Percentiles rank a stretch among this genome's conserved stretches.
Evolutionary conservation across 2,797 vertebrate genomes (phyloP).

Genomic region (Hypotaenidia philippensis): DNA sequence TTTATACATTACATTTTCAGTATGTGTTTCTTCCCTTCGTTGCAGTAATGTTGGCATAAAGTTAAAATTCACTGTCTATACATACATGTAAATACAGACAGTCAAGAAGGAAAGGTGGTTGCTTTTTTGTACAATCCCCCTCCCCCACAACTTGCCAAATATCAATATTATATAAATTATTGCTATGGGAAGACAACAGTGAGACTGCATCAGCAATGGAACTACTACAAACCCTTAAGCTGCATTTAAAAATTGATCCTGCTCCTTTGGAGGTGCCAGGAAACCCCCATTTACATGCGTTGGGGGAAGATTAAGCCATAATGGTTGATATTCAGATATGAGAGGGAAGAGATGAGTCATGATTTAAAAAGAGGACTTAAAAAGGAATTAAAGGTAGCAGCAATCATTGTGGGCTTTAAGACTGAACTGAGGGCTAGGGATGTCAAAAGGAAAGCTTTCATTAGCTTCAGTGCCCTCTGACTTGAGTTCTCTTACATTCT

Average conservation of each 20-base stretch:
- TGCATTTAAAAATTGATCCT: background rate
- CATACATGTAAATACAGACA: background rate
- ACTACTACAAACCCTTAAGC: background rate
- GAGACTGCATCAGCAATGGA: background rate
- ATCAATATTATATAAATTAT: background rate
- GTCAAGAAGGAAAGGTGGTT: background rate
- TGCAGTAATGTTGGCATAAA: background rate
- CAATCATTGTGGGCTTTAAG: slow-evolving; percentile 23
- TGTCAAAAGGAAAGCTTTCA: slow-evolving; percentile 48
- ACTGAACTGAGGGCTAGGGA: background rate
- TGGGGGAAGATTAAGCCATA: background rate
- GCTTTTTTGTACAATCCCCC: background rate
- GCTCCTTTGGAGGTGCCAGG: background rate
- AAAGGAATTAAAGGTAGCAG: slow-evolving; percentile 52
- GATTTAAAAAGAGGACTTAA: slow-evolving; percentile 24
- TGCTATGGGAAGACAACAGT: background rate
- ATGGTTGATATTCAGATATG: background rate
- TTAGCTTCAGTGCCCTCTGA: slow-evolving; percentile 42
- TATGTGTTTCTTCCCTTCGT: background rate
- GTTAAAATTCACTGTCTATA: background rate
- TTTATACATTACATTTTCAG: background rate
- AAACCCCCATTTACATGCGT: background rate
- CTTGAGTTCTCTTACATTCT: slow-evolving; percentile 22
- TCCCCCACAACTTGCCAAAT: background rate
- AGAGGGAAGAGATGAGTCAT: slow-evolving; percentile 23